Conservation (phyloP, 2,113 vertebrate species). For the Chionomys nivalis region DNA sequence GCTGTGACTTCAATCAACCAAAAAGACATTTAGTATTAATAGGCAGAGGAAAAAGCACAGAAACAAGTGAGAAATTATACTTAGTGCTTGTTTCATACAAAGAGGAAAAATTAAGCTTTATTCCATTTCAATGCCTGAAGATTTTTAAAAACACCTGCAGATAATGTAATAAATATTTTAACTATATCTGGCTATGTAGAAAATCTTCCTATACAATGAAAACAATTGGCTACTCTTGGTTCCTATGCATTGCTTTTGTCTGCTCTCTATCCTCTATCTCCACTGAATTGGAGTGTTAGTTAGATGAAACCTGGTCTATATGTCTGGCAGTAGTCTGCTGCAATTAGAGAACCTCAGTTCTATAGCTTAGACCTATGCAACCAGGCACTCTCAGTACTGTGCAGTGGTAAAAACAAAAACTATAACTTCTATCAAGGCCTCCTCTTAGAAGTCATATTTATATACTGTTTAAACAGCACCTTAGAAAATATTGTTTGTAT, state of each 20-base stretch:
- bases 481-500: background rate
- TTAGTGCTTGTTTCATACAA: background rate
- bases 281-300: background rate
- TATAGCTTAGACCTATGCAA: no score
- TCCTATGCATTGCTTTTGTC: background rate
- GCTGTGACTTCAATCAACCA: background rate
- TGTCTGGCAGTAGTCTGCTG: background rate
- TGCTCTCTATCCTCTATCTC: background rate
- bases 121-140: background rate
- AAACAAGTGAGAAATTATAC: background rate
- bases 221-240: background rate
- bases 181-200: background rate
- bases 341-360: background rate
- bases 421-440: background rate
- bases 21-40: background rate
- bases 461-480: background rate
- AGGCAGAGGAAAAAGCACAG: background rate
- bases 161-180: background rate
- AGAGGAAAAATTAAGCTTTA: background rate
- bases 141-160: background rate
- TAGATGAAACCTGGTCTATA: background rate
- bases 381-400: fast-evolving
- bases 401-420: background rate
- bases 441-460: no score
- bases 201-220: background rate